Percentiles rank a stretch among this genome's conserved stretches.
phyloP scores from a whole-genome alignment of 2,888 invertebrate genomes.

The Hermaeophaga mercurialis region DNA sequence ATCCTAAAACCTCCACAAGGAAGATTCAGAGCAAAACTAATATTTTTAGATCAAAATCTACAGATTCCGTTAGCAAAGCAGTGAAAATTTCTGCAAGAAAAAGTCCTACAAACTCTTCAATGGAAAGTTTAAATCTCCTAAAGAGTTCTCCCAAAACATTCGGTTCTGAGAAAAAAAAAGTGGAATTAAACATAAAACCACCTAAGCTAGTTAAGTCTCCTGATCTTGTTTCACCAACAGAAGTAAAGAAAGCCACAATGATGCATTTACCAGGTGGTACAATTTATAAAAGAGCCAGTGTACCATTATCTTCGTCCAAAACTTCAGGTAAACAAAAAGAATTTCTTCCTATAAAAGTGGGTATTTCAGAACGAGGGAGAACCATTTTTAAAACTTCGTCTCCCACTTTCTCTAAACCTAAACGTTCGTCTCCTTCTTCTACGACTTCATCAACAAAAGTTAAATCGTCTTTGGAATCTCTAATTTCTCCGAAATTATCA shows the following conservation, averaged over 20 bases:
- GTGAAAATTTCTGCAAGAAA: conserved; percentile 29
- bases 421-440: conserved; percentile 41
- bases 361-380: conserved; percentile 52
- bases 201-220: conserved; percentile 58
- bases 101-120: conserved; percentile 37
- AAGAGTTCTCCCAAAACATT: conserved; percentile 56
- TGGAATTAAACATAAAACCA: conserved; percentile 54
- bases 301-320: conserved; percentile 52
- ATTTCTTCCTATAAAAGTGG: conserved; percentile 56
- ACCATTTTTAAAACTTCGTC: conserved; percentile 42
- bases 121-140: conserved; percentile 26
- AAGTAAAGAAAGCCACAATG: conserved; percentile 59
- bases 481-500: conserved; percentile 40
- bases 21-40: conserved; percentile 55
- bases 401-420: conserved; percentile 35
- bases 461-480: conserved; percentile 49
- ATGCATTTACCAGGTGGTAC: conserved; percentile 46
- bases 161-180: conserved; percentile 61
- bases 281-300: conserved; percentile 55
- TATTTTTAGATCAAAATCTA: conserved; percentile 34
- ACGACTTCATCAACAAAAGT: conserved; percentile 42
- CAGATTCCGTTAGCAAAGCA: conserved; percentile 31
- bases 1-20: conserved; percentile 54
- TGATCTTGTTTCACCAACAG: conserved; percentile 64
- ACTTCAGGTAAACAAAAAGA: conserved; percentile 45